Evolutionary conservation across 2,888 invertebrate species (phyloP).

Genomic region (Stomorhina lunata): DNA sequence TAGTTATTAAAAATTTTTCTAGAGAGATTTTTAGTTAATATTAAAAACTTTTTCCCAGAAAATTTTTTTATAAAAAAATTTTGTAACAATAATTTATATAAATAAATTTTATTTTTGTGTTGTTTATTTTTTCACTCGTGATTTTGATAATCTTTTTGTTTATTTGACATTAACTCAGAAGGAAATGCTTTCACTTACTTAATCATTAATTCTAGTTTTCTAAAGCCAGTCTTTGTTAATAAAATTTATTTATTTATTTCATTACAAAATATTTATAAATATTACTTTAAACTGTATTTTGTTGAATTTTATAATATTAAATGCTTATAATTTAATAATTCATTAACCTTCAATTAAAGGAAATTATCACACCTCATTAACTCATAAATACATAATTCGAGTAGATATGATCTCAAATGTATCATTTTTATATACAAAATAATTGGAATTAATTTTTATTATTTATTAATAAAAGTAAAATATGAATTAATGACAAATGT

Average conservation of each 20-base stretch:
- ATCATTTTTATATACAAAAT: conserved; percentile 23
- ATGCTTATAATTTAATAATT: conserved; percentile 5
- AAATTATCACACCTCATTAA: conserved; percentile 47
- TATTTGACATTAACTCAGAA: conserved; percentile 18
- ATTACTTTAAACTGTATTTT: too few species aligned
- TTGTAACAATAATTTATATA: neutral
- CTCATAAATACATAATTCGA: conserved; percentile 9
- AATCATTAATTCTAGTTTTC: conserved; percentile 17
- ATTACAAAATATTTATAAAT: neutral
- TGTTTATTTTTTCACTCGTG: neutral
- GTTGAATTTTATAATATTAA: neutral
- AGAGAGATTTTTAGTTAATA: too few species aligned
- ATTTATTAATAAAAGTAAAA: conserved; percentile 20
- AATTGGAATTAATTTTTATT: too few species aligned
- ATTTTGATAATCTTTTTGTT: conserved; percentile 22
- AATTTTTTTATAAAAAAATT: too few species aligned
- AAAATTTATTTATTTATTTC: neutral
- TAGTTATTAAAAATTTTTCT: too few species aligned
- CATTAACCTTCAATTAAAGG: conserved; percentile 52
- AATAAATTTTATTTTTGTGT: neutral
- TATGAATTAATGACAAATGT: neutral
- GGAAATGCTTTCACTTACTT: conserved; percentile 47
- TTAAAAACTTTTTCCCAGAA: too few species aligned
- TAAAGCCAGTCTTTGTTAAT: conserved; percentile 45
- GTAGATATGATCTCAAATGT: conserved; percentile 25